phyloP scores from a whole-genome alignment of 2,888 invertebrate species.

The Rhamphomyia laevipes region DNA sequence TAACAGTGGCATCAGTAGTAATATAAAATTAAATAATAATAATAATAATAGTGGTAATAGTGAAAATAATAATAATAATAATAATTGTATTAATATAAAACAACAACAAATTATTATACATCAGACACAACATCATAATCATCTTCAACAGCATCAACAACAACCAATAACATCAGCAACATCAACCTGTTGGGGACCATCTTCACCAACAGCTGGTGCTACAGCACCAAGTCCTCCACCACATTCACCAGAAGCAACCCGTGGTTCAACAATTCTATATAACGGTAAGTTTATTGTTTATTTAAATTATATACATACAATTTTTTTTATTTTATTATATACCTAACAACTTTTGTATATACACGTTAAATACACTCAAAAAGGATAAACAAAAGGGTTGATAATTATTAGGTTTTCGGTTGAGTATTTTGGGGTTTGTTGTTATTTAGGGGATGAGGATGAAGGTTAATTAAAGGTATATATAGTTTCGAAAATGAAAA shows the following conservation, averaged over 20 bases:
- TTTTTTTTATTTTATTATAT: no score
- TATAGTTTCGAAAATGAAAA: no score
- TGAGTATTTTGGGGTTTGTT: no score
- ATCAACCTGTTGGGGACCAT: slow-evolving; percentile 57
- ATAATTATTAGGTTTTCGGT: no score
- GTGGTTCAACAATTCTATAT: slow-evolving; percentile 61
- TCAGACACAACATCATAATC: slow-evolving; percentile 19
- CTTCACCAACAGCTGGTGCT: slow-evolving; percentile 63
- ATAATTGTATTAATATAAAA: background rate
- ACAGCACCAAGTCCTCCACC: slow-evolving; percentile 65
- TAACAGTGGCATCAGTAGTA: slow-evolving; percentile 5
- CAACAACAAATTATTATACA: slow-evolving; percentile 10
- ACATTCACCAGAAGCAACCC: slow-evolving; percentile 47
- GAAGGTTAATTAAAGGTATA: no score
- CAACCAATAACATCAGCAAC: slow-evolving; percentile 23
- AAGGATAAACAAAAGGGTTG: background rate
- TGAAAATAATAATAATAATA: background rate
- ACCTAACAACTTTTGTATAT: background rate
- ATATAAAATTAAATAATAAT: background rate
- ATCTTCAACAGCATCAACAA: slow-evolving; percentile 16
- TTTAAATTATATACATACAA: background rate
- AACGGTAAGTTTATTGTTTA: slow-evolving; percentile 54
- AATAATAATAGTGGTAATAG: background rate
- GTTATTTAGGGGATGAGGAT: no score
- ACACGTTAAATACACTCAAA: background rate